Base-by-base conservation (phyloP, 1,140 invertebrate genomes). In the Trachelipus rathkii region DNA sequence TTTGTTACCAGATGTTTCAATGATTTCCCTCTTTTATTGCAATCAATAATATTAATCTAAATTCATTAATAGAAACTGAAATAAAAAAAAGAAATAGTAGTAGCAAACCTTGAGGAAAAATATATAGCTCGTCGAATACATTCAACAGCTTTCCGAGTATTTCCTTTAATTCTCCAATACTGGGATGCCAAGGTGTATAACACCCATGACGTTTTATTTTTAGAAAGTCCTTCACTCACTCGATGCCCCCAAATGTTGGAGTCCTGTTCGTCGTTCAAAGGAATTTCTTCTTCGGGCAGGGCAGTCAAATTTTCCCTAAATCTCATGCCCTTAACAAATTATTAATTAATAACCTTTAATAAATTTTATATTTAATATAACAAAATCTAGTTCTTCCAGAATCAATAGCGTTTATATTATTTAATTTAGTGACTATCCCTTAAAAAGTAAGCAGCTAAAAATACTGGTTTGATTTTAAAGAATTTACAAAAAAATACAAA, bases 171-270 rank as follows among this genome's bases (percentile, higher is more conserved):
- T 72, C 93, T 87, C 93, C 93, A 95, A 86, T 92, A 95, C 75
- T 95, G 89, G 15, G 92, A 89, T 67, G 92, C 93, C 82, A 95
- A 87, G 83, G 94, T 93, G 82, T 94, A 91, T 83, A 94, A 89
- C 21, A 94, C 86, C 93, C 93, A 95, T 0, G 92, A 94, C 0
- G 90, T 89, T 67, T 87, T 89, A 84, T 95, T 94, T 83, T 88
- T 87, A 74, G 85, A 83, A 10, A 95, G 85, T 19, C 89, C 89
- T 76, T 88, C 86, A 33, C 89, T 88, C 73, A 91, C 87, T 82
- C 88, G 89, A 83, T 89, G 88, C 15, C 89, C 91, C 87, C 92
- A 92, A 82, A 88, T 87, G 80, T 88, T 88, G 70, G 89, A 85
- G 81, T 88, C 90, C 83, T 87, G 89, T 79, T 87, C 87, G 53